Evolutionary conservation across 2,888 invertebrate genomes (phyloP).

Genomic region (Idaea aversata): DNA sequence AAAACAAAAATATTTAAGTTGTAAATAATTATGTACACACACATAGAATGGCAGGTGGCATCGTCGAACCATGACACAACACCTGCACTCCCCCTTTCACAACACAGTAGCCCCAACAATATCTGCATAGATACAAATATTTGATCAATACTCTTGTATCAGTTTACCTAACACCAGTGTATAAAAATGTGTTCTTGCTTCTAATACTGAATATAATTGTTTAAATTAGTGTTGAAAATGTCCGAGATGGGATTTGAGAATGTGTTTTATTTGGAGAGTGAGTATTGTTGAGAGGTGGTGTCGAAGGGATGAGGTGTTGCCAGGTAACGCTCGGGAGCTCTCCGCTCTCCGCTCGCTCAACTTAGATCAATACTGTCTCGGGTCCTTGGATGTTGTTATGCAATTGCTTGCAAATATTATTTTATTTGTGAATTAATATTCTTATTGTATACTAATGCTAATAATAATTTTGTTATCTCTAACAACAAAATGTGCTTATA

Average conservation of each 20-base stretch:
- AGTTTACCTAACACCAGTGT: slow-evolving; percentile 30
- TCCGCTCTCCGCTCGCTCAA: slow-evolving; percentile 54
- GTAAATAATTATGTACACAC: slow-evolving; percentile 8
- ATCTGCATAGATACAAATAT: slow-evolving; percentile 66
- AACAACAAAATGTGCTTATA: not conserved
- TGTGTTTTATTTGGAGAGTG: slow-evolving; percentile 78
- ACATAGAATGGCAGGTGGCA: slow-evolving; percentile 66
- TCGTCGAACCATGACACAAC: slow-evolving; percentile 57
- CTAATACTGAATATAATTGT: slow-evolving; percentile 32
- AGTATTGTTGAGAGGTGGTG: slow-evolving; percentile 61
- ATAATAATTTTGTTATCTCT: not conserved
- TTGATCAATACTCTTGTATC: slow-evolving; percentile 70
- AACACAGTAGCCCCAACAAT: slow-evolving; percentile 39
- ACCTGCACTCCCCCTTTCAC: slow-evolving; percentile 70
- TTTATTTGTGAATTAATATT: not conserved
- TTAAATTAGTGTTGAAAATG: slow-evolving; percentile 52
- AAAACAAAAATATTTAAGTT: slow-evolving; percentile 10
- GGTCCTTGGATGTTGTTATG: slow-evolving; percentile 67
- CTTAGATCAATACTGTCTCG: slow-evolving; percentile 76
- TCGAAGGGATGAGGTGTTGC: slow-evolving; percentile 74
- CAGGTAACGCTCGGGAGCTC: slow-evolving; percentile 65
- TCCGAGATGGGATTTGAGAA: slow-evolving; percentile 76
- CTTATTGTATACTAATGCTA: not conserved
- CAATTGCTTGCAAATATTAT: slow-evolving; percentile 38
- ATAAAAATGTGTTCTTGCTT: slow-evolving; percentile 52